Percentiles rank a stretch among this genome's conserved stretches.
phyloP scores from a whole-genome alignment of 2,797 vertebrate genomes.

The Sebastes diaconus region DNA sequence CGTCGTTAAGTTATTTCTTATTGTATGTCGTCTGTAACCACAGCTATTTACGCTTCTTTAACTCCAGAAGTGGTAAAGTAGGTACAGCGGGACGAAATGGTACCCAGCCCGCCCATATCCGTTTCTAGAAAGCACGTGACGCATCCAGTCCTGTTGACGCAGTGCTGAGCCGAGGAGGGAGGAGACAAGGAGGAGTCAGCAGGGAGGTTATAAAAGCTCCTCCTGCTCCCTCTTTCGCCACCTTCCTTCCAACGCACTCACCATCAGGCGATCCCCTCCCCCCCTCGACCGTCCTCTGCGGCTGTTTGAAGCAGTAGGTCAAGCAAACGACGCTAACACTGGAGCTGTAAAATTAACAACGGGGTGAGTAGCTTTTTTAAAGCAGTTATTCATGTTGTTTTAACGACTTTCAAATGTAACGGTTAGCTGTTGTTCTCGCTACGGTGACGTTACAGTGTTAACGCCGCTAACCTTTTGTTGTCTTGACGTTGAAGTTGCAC shows the following conservation, averaged over 20 bases:
- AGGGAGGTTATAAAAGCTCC: constrained; percentile 78
- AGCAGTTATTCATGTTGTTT: neutral
- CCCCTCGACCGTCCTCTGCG: constrained; percentile 74
- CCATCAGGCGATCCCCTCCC: constrained; percentile 29
- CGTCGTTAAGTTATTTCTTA: fast-evolving
- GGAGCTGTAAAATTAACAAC: constrained; percentile 83
- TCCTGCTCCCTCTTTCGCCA: neutral
- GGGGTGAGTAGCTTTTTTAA: constrained; percentile 71
- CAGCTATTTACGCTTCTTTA: fast-evolving
- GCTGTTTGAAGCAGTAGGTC: constrained; percentile 79
- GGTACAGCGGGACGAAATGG: constrained; percentile 16
- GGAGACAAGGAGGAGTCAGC: constrained; percentile 57
- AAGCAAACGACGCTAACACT: constrained; percentile 81
- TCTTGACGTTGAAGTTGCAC: neutral
- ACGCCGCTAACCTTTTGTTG: neutral
- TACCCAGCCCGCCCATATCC: constrained; percentile 14
- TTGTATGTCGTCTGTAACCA: fast-evolving
- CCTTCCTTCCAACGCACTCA: constrained; percentile 77
- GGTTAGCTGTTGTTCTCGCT: neutral
- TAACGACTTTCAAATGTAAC: neutral
- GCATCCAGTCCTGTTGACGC: constrained; percentile 38
- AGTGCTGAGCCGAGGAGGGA: neutral
- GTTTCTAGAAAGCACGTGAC: constrained; percentile 70
- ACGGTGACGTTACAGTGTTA: neutral
- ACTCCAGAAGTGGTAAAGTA: neutral